Base-by-base conservation (phyloP, 2,797 vertebrate genomes). In the Tragelaphus eurycerus region DNA sequence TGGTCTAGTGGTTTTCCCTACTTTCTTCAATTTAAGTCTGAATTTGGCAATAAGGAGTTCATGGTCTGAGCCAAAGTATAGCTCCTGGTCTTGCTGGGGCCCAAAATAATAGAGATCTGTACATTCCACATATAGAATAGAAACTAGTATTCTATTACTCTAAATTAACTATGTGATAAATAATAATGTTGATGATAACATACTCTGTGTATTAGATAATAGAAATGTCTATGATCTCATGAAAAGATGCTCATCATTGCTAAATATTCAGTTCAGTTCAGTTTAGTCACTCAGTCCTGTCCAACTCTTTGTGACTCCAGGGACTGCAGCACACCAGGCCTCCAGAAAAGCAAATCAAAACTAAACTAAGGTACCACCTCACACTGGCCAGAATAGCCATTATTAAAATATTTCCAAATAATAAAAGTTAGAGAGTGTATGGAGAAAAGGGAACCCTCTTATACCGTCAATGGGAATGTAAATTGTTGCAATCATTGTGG, bases 241-340 rank as follows among this genome's bases (percentile, higher is more conserved):
- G 43, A 78, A 78, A 78, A 78, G 74, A 78, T 78, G 43, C 27
- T 78, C 74, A 48, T 2, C 25, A 29, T 48, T 48, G 43, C 43
- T 78, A 48, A 78, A 48, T 48, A 78, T 17, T 48, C 43, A 21
- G 64, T 67, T 34, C 16, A n/a, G 16, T 64, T 64, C 64, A 34
- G 64, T 67, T 67, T 34, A 67, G 17, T 67, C 9, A 0, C n/a
- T 67, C n/a, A 67, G 17, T n/a, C 62, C 4, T 4, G 4, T 67
- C 64, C n/a, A 11, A 34, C n/a, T 67, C 17, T 21, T 71, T 71
- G 17, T 0, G 0, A 21, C n/a, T 9, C n/a, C 19, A 71, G 38
- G 10, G 9, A 34, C n/a, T 38, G 17, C n/a, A 3, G 17, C 17
- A 34, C 1, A 0, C 4, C n/a, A 67, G 17, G n/a, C 64, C 64